Conservation (phyloP, 2,888 invertebrate species). For the Hypsopygia costalis region DNA sequence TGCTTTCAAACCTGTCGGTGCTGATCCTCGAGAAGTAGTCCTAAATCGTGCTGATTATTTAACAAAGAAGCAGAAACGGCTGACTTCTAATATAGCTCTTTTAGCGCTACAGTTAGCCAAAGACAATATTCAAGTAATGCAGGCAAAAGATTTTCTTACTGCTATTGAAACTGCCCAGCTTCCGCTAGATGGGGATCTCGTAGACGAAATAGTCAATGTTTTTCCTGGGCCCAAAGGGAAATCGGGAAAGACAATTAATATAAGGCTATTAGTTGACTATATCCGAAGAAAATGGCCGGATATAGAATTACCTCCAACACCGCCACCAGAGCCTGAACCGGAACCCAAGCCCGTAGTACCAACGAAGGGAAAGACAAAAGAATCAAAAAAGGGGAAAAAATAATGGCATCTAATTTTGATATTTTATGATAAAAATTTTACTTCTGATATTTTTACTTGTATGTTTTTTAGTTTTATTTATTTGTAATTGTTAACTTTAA, state of each 20-base stretch:
- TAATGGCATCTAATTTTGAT: background rate
- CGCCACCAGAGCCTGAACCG: constrained; percentile 40
- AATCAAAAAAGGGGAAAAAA: constrained; percentile 13
- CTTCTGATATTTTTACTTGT: background rate
- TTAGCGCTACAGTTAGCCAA: constrained; percentile 38
- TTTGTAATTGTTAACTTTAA: no score
- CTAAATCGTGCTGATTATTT: constrained; percentile 47
- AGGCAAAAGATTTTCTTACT: constrained; percentile 30
- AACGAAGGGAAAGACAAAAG: constrained; percentile 16
- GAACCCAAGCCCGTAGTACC: constrained; percentile 17
- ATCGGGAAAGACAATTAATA: constrained; percentile 34
- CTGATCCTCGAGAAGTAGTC: constrained; percentile 43
- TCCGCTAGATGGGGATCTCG: constrained; percentile 35
- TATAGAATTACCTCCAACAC: constrained; percentile 43
- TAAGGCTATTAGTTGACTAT: constrained; percentile 40
- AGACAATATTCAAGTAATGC: constrained; percentile 29
- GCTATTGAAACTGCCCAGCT: constrained; percentile 25
- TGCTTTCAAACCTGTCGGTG: constrained; percentile 22
- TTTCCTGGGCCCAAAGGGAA: constrained; percentile 43
- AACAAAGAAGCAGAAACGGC: constrained; percentile 35
- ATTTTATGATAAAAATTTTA: no score
- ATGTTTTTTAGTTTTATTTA: background rate
- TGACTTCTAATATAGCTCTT: constrained; percentile 41
- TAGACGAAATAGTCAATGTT: constrained; percentile 35
- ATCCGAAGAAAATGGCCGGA: constrained; percentile 57